These are phyloP conservation scores for Mugil cephalus DNA, from an alignment of 2,113 vertebrate species.

Conservation along the genomic window DNA sequence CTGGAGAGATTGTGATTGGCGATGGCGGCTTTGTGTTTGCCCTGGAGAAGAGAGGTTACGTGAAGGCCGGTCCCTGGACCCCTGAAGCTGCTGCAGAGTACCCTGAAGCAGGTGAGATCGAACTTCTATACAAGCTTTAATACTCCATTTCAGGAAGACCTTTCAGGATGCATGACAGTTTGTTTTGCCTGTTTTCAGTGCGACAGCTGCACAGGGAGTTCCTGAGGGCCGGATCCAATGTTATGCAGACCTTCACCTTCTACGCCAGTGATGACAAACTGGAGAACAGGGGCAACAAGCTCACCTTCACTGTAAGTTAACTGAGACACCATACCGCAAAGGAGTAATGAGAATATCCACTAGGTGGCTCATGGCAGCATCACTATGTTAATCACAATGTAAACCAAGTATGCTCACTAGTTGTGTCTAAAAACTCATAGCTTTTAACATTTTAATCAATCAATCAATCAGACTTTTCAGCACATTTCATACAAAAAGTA, in stretches of 20 bases:
- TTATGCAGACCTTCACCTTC: constrained; percentile 98
- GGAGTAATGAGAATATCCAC: not conserved
- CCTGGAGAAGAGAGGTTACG: constrained; percentile 96
- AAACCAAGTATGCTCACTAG: not conserved
- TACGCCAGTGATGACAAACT: constrained; percentile 99
- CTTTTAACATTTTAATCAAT: too few species aligned
- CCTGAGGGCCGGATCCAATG: constrained; percentile 92
- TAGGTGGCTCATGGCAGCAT: not conserved
- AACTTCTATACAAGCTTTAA: not conserved
- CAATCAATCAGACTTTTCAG: too few species aligned
- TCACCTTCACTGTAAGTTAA: constrained; percentile 89
- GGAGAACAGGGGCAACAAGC: constrained; percentile 95
- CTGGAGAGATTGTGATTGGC: constrained; percentile 93
- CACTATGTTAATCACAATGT: not conserved
- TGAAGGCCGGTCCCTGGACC: constrained; percentile 98
- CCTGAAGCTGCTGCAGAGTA: constrained; percentile 93
- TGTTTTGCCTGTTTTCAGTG: constrained; percentile 80
- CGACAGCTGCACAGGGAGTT: constrained; percentile 97
- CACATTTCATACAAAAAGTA: too few species aligned
- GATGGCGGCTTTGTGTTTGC: constrained; percentile 98
- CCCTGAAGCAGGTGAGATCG: constrained; percentile 92
- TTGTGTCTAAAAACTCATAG: too few species aligned
- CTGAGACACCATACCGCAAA: not conserved
- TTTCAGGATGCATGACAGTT: not conserved
- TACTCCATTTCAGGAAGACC: too few species aligned